These are phyloP conservation scores for Fregata magnificens DNA, from an alignment of 2,113 vertebrate species.

Conservation along the genomic window DNA sequence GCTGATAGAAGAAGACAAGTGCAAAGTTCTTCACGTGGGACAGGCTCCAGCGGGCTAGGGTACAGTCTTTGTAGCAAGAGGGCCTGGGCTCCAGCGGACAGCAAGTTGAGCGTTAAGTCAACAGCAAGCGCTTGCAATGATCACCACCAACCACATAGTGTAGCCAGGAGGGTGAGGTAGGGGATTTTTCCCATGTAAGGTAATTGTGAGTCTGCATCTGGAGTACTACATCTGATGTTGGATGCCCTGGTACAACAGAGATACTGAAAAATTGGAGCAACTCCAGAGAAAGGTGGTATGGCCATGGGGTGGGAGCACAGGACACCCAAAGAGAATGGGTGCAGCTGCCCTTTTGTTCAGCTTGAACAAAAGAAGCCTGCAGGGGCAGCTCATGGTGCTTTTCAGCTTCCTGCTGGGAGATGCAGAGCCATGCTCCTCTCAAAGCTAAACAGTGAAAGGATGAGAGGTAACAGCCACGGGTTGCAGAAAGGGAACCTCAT, in stretches of 20 bases:
- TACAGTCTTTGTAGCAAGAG: not conserved
- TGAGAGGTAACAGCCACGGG: not conserved
- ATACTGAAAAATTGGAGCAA: not conserved
- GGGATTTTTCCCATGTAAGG: not conserved
- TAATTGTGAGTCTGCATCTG: not conserved
- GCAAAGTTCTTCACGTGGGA: not conserved
- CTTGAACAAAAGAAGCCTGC: not conserved
- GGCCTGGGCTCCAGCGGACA: not conserved
- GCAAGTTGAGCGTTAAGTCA: not conserved
- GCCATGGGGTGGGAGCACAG: not conserved
- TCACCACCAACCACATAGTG: rapidly evolving
- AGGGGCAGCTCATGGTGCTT: not conserved
- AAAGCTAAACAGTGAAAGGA: not conserved
- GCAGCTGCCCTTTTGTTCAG: not conserved
- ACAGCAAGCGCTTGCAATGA: not conserved
- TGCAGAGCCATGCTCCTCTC: not conserved
- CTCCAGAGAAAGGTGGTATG: not conserved
- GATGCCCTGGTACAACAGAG: not conserved
- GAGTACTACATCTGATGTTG: not conserved
- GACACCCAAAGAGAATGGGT: not conserved
- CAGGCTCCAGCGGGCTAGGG: not conserved
- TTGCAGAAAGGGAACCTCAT: not conserved
- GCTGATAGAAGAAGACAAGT: not conserved
- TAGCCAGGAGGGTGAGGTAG: not conserved
- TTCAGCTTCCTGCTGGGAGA: not conserved